Evolutionary conservation across 2,113 vertebrate genomes (phyloP).

Genomic region (Piprites chloris): DNA sequence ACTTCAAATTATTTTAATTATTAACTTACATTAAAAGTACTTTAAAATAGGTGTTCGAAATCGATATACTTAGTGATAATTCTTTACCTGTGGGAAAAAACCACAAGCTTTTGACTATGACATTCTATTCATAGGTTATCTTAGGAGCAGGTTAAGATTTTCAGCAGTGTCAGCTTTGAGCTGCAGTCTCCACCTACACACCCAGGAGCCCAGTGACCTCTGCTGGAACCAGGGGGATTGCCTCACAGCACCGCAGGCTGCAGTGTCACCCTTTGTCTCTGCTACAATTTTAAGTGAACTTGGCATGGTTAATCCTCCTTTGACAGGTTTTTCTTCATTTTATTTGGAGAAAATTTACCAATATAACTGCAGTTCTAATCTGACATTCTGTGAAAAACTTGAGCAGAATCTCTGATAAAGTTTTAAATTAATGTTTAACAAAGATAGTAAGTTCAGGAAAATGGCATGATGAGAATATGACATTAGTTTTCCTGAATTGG

Average conservation of each 20-base stretch:
- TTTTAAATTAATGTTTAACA: neutral
- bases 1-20: neutral
- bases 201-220: neutral
- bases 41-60: neutral
- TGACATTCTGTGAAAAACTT: neutral
- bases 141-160: neutral
- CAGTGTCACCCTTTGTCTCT: accelerated
- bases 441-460: neutral
- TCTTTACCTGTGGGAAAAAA: neutral
- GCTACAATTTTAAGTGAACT: neutral
- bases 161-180: neutral
- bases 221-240: neutral
- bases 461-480: neutral
- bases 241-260: neutral
- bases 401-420: neutral
- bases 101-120: neutral
- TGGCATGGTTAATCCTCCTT: neutral
- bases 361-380: neutral
- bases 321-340: neutral
- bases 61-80: neutral
- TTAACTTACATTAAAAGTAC: neutral
- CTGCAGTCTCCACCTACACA: neutral
- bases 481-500: neutral
- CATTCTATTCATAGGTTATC: neutral
- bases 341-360: neutral